A percentile compares a stretch with the other conserved stretches of the same genome.
Conservation (phyloP, 2,113 vertebrate species). For the Brienomyrus longianalis region DNA sequence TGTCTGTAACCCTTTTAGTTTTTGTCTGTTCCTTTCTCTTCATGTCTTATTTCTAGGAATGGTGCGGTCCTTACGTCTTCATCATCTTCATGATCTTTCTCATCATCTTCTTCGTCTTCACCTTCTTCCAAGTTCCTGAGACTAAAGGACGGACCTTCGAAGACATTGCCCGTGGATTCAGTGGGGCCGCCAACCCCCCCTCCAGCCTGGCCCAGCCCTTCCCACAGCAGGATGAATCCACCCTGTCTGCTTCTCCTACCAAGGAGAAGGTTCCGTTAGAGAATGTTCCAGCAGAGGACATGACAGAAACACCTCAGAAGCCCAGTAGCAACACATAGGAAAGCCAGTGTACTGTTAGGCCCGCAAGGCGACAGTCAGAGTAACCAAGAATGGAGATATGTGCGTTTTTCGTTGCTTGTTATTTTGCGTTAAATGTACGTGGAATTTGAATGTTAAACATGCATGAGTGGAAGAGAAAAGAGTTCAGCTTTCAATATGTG, state of each 20-base stretch:
- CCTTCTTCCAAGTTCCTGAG: constrained; percentile 88
- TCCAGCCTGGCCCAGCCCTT: constrained; percentile 26
- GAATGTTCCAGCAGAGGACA: constrained; percentile 30
- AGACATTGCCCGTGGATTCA: constrained; percentile 74
- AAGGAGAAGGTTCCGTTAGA: constrained; percentile 62
- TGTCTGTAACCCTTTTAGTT: neutral
- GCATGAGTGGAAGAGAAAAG: neutral
- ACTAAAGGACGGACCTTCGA: constrained; percentile 91
- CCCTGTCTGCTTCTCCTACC: constrained; percentile 19
- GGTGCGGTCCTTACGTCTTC: constrained; percentile 77
- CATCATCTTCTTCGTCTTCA: constrained; percentile 82
- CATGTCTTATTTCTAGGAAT: constrained; percentile 47
- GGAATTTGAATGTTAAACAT: neutral
- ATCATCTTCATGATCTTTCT: constrained; percentile 79
- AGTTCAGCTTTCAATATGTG: neutral
- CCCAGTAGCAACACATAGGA: neutral
- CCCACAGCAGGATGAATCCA: constrained; percentile 34
- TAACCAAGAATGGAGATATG: neutral
- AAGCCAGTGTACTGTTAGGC: neutral
- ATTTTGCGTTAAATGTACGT: neutral
- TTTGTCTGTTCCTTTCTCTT: neutral
- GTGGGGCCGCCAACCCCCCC: constrained; percentile 10
- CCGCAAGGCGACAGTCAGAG: neutral
- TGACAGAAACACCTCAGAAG: constrained; percentile 9
- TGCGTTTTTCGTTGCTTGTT: neutral